phyloP scores from a whole-genome alignment of 2,888 invertebrate genomes.

The Colletes collaris region DNA sequence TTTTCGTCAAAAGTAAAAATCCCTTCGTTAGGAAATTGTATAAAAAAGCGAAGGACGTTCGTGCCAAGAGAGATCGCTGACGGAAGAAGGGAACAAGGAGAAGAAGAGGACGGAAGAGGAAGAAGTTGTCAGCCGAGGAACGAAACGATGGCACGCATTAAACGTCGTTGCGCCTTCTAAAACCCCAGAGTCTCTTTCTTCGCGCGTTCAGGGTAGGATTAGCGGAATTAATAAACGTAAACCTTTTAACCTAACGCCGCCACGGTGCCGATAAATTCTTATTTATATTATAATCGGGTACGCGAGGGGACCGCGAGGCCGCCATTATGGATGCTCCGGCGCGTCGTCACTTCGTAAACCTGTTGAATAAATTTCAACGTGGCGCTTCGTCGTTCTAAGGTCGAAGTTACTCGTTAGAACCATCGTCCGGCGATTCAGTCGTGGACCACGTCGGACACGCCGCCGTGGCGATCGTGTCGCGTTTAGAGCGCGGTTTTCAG shows the following conservation, averaged over 20 bases:
- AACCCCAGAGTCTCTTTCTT: conserved; percentile 8
- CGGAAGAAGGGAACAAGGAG: not conserved
- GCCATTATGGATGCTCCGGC: conserved; percentile 79
- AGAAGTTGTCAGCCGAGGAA: conserved; percentile 40
- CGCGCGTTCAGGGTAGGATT: conserved; percentile 64
- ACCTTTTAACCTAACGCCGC: conserved; percentile 80
- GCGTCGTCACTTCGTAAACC: conserved; percentile 82
- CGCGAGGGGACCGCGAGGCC: conserved; percentile 60
- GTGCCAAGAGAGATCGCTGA: no score
- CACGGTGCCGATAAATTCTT: conserved; percentile 78
- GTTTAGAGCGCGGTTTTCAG: conserved; percentile 10
- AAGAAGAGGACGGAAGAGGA: not conserved
- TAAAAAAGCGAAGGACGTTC: no score
- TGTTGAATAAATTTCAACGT: conserved; percentile 75
- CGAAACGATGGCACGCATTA: conserved; percentile 36
- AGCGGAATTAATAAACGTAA: conserved; percentile 81
- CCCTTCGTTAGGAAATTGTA: no score
- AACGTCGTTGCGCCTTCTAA: conserved; percentile 19
- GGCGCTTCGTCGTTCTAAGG: conserved; percentile 56
- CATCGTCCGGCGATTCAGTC: conserved; percentile 30
- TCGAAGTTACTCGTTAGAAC: conserved; percentile 55
- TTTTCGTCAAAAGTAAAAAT: no score
- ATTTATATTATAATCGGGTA: conserved; percentile 80
- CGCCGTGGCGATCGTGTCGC: not conserved
- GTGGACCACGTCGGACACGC: not conserved